Percentiles rank a stretch among this genome's conserved stretches.
Conservation (phyloP, 2,888 invertebrate genomes). For the Platerodrilus igneus region DNA sequence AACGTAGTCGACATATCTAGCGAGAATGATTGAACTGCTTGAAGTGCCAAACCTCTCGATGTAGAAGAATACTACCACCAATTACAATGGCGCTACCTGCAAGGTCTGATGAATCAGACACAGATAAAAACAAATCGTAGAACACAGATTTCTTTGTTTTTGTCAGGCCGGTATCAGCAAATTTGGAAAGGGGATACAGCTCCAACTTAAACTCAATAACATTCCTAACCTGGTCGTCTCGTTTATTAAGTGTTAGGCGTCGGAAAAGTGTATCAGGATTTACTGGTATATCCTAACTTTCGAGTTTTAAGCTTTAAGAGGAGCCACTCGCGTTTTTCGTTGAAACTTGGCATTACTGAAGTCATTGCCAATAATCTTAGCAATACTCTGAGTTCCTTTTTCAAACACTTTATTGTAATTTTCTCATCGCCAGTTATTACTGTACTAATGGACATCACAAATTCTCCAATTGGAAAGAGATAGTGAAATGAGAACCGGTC, state of each 20-base stretch:
- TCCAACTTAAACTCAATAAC: background rate
- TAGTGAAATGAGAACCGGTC: conserved; percentile 1
- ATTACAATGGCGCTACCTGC: background rate
- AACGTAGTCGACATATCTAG: background rate
- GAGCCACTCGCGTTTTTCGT: no score
- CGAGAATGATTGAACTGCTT: background rate
- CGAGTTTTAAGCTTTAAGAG: background rate
- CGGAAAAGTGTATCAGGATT: conserved; percentile 5
- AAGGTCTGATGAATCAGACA: background rate
- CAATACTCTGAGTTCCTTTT: conserved; percentile 2
- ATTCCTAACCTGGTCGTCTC: background rate
- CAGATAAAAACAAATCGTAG: background rate
- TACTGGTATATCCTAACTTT: conserved; percentile 1
- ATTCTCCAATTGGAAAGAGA: conserved; percentile 2
- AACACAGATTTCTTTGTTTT: conserved; percentile 4
- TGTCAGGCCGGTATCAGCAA: conserved; percentile 2
- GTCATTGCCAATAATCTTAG: conserved; percentile 1
- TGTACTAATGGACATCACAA: background rate
- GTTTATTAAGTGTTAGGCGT: background rate
- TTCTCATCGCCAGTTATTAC: conserved; percentile 7
- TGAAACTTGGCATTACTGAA: conserved; percentile 1
- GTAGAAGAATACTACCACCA: background rate
- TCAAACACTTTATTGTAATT: conserved; percentile 5
- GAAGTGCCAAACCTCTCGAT: background rate
- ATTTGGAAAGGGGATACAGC: background rate